Base-by-base conservation (phyloP, 2,113 vertebrate species). In the Vimba vimba region DNA sequence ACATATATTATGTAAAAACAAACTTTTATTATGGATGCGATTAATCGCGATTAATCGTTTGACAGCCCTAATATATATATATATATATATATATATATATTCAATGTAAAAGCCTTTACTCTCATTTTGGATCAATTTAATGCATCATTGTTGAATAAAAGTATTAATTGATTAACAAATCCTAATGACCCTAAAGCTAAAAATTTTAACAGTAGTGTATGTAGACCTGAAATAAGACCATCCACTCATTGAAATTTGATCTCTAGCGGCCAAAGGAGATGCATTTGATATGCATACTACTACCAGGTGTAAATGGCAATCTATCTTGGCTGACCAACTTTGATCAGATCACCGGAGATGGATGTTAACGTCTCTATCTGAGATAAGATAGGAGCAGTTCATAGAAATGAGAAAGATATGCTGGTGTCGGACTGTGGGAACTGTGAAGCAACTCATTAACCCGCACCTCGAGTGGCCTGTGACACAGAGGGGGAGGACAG, bases 391-490 rank as follows among this genome's bases (percentile, higher is more conserved):
- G 17, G 11, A 25, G 19, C 80, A 47, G 25, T 33, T 75, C 45
- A 79, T 21, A 69, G 47, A 57, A 45, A 45, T 68, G 30, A 8
- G 50, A 69, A 71, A 55, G 66, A 68, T n/a, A 71, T 60, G 69
- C 64, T 25, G 62, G 21, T 77, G 36, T 76, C 30, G 9, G 47
- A 8, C 43, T 83, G 64, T 83, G 64, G 23, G 85, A 78, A 8
- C 64, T 57, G 68, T 75, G 64, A 85, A 60, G 80, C 50, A 50
- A 59, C 64, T 86, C 82, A 81, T 88, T 86, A 88, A 83, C 85
- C 82, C 43, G 25, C 79, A 85, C 77, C 36, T 88, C 59, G 52
- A 81, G 13, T 76, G 82, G 39, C 76, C 77, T 86, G 82, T 69
- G 85, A 79, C 81, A 33, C 25, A 25, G 57, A 77, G 55, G 47